phyloP scores from a whole-genome alignment of 2,113 vertebrate species.

The Arizona elegans region DNA sequence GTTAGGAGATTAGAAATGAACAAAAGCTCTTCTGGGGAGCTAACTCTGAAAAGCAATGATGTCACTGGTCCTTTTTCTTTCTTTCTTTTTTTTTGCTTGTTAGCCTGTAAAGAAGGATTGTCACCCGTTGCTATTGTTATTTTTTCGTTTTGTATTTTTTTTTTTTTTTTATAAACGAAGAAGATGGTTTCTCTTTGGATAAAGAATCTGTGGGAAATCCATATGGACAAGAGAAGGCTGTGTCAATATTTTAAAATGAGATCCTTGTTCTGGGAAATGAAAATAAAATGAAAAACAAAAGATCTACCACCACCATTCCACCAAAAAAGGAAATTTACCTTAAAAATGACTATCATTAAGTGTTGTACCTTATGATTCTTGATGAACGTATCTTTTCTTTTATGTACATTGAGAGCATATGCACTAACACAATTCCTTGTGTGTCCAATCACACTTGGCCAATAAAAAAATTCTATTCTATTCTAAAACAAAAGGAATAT shows the following conservation, averaged over 20 bases:
- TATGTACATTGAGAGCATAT: no score
- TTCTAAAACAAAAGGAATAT: neutral
- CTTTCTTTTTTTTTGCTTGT: neutral
- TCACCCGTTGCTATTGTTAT: neutral
- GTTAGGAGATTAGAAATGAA: slow-evolving; percentile 20
- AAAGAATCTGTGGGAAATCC: neutral
- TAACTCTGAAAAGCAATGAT: neutral
- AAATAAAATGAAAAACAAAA: neutral
- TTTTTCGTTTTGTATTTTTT: neutral
- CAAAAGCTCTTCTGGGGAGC: slow-evolving; percentile 10
- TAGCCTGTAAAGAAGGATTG: neutral
- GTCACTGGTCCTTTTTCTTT: neutral
- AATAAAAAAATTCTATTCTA: no score
- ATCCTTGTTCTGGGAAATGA: neutral
- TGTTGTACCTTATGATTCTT: no score
- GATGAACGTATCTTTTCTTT: no score
- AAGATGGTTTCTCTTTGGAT: neutral
- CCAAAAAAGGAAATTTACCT: neutral
- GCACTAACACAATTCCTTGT: no score
- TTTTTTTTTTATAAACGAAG: no score
- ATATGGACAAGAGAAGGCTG: neutral
- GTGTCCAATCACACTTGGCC: no score
- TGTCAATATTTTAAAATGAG: slow-evolving; percentile 12
- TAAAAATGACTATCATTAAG: no score
- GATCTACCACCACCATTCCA: neutral